Conservation (phyloP, 2,113 vertebrate species). For the Mustelus asterias region DNA sequence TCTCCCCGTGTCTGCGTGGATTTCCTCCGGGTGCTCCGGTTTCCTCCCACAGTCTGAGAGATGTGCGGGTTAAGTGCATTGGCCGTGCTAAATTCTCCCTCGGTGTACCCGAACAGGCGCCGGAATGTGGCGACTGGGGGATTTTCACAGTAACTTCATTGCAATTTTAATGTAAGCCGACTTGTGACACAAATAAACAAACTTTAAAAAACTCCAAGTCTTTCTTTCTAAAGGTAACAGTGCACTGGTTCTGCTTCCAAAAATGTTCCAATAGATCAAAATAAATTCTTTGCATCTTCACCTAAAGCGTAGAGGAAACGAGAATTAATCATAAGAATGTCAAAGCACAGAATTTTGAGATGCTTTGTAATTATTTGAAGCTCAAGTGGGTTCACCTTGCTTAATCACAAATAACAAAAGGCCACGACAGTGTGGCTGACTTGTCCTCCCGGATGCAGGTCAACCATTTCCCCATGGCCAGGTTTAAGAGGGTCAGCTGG, state of each 20-base stretch:
- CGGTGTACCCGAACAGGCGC: too few relatives aligned
- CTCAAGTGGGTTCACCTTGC: not conserved
- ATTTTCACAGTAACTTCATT: too few relatives aligned
- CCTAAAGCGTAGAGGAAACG: not conserved
- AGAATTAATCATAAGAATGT: not conserved
- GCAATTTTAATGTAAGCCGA: too few relatives aligned
- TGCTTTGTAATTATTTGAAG: not conserved
- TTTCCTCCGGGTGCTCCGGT: too few relatives aligned
- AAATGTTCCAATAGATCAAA: not conserved
- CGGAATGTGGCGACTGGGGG: too few relatives aligned
- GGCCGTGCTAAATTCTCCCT: too few relatives aligned
- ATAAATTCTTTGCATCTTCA: not conserved
- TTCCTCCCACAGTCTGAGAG: too few relatives aligned
- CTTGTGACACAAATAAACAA: too few relatives aligned
- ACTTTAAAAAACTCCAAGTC: too few relatives aligned
- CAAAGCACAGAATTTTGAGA: not conserved
- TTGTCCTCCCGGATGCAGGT: not conserved
- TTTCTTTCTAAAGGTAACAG: not conserved
- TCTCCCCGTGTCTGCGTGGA: too few relatives aligned
- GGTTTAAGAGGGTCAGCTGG: slow-evolving; percentile 28
- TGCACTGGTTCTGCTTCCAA: not conserved
- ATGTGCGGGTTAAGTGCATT: too few relatives aligned
- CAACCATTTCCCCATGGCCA: not conserved
- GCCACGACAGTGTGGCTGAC: not conserved
- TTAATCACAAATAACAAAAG: not conserved